A percentile compares a stretch with the other conserved stretches of the same genome.
phyloP scores from a whole-genome alignment of 2,888 invertebrate genomes.

The Seira ritae region DNA sequence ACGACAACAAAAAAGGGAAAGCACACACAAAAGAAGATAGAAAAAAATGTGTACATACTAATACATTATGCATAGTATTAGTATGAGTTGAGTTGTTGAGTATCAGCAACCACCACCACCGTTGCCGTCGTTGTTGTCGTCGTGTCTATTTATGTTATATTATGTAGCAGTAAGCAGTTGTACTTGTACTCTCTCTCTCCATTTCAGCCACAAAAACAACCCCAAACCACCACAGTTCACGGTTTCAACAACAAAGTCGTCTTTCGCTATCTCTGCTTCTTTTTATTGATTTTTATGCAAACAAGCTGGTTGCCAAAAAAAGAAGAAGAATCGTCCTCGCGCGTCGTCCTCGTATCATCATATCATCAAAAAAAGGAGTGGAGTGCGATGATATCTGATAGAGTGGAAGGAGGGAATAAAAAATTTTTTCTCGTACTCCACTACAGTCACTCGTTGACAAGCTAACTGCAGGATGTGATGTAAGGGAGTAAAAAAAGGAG shows the following conservation, averaged over 20 bases:
- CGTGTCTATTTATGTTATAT: constrained; percentile 19
- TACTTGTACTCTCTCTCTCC: constrained; percentile 15
- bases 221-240: constrained; percentile 62
- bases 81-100: too few species aligned
- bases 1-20: not conserved
- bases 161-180: constrained; percentile 10
- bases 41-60: constrained; percentile 14
- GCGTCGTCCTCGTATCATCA: constrained; percentile 50
- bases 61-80: constrained; percentile 15
- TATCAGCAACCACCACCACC: too few species aligned
- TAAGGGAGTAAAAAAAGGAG: constrained; percentile 5
- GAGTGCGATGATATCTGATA: constrained; percentile 61
- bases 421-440: too few species aligned
- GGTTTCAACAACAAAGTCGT: constrained; percentile 63
- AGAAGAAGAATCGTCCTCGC: constrained; percentile 65
- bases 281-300: constrained; percentile 74
- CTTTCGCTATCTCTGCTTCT: constrained; percentile 61
- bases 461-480: constrained; percentile 45
- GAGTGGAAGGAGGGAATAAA: constrained; percentile 42
- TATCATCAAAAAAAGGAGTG: constrained; percentile 41
- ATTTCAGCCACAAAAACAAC: constrained; percentile 61
- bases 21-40: constrained; percentile 18
- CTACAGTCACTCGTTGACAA: constrained; percentile 59
- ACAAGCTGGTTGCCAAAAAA: constrained; percentile 73
- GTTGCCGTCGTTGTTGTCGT: too few species aligned